Evolutionary conservation across 2,888 invertebrate species (phyloP).

Genomic region (Eupithecia vulgata): DNA sequence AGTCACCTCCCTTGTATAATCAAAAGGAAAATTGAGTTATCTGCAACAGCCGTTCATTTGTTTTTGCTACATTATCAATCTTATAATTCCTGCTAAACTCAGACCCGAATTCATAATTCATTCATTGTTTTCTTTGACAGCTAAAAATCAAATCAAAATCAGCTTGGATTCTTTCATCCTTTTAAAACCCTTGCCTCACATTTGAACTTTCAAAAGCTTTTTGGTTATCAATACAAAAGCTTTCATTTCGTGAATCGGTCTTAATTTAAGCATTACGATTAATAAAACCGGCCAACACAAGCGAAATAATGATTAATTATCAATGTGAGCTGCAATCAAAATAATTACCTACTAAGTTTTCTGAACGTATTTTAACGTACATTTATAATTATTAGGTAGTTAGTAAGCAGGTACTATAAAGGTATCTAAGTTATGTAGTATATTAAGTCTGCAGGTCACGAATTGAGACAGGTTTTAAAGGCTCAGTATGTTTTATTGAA

Average conservation of each 20-base stretch:
- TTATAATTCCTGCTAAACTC: neutral
- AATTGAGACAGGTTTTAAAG: neutral
- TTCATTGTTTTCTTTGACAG: constrained; percentile 23
- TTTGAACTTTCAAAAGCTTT: constrained; percentile 16
- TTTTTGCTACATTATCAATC: neutral
- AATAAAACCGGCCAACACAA: constrained; percentile 63
- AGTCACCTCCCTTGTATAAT: neutral
- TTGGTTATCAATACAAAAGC: constrained; percentile 8
- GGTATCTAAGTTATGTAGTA: neutral
- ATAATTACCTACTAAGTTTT: constrained; percentile 59
- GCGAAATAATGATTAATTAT: constrained; percentile 74
- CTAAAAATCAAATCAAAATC: constrained; percentile 18
- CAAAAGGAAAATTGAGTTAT: neutral
- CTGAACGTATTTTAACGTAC: constrained; percentile 18
- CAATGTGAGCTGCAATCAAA: constrained; percentile 63
- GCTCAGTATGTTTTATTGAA: neutral
- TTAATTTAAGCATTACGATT: constrained; percentile 52
- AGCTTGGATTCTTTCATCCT: constrained; percentile 4
- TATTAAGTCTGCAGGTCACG: constrained; percentile 22
- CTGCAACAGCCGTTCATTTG: neutral
- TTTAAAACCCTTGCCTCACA: neutral
- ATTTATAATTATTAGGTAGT: constrained; percentile 11
- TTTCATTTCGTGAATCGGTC: constrained; percentile 29
- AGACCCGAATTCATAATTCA: constrained; percentile 17
- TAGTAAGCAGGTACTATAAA: neutral